Percentiles rank a stretch among this genome's conserved stretches.
Conservation (phyloP, 2,888 invertebrate species). For the Ptycholaimellus sp. region DNA sequence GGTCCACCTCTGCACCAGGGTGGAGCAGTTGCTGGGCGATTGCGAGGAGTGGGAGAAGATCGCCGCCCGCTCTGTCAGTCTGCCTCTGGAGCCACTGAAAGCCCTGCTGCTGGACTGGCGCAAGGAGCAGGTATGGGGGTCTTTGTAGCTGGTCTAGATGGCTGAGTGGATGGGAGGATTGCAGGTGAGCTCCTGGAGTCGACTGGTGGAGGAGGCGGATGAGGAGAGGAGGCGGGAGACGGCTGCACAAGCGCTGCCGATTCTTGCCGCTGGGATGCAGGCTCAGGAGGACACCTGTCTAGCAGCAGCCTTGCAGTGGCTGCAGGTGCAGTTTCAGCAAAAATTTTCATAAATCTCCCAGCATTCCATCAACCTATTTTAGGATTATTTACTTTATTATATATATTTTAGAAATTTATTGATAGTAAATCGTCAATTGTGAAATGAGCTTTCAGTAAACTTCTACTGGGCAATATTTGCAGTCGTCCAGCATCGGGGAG, state of each 20-base stretch:
- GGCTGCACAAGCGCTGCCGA: too few species aligned
- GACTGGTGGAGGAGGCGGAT: constrained; percentile 16
- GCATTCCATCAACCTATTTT: too few species aligned
- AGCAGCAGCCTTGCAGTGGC: too few species aligned
- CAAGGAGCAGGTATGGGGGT: constrained; percentile 48
- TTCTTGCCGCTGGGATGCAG: too few species aligned
- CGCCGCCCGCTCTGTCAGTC: constrained; percentile 38
- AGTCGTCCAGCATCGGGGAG: not conserved
- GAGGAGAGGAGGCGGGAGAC: constrained; percentile 8
- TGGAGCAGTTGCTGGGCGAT: constrained; percentile 28
- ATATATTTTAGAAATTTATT: too few species aligned
- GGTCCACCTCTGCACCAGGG: too few species aligned
- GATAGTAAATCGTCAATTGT: too few species aligned
- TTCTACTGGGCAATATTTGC: not conserved
- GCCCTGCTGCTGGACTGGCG: constrained; percentile 68
- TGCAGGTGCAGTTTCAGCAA: too few species aligned
- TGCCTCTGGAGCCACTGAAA: constrained; percentile 47
- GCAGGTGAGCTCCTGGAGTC: constrained; percentile 4
- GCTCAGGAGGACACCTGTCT: too few species aligned
- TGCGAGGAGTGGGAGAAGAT: constrained; percentile 22
- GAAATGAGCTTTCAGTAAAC: too few species aligned
- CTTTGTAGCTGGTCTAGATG: not conserved
- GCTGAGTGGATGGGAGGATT: not conserved
- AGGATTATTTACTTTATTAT: too few species aligned
- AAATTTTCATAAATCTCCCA: too few species aligned